Conservation (phyloP, 2,888 invertebrate species). For the Operophtera brumata region DNA sequence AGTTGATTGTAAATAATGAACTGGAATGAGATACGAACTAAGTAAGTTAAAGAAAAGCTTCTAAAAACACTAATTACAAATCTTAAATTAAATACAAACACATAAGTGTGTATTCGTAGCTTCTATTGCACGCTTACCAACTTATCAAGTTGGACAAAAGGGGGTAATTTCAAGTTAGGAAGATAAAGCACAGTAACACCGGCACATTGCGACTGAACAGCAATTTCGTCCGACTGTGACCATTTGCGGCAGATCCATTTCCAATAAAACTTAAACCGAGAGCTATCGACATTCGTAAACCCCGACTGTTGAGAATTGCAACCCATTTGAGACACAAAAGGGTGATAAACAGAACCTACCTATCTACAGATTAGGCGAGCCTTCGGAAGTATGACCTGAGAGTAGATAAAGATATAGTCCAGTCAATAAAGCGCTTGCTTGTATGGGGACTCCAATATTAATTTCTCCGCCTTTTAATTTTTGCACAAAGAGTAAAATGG, state of each 20-base stretch:
- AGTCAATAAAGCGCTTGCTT: too few species aligned
- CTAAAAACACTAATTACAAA: neutral
- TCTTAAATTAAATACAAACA: too few species aligned
- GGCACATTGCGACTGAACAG: conserved; percentile 12
- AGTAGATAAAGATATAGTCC: neutral
- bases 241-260: conserved; percentile 24
- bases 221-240: conserved; percentile 13
- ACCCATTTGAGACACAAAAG: conserved; percentile 17
- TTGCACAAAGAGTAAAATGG: too few species aligned
- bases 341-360: neutral
- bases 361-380: neutral
- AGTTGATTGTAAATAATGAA: too few species aligned
- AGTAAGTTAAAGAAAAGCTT: too few species aligned
- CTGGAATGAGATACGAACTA: too few species aligned
- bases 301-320: conserved; percentile 22
- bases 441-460: too few species aligned
- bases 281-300: conserved; percentile 23
- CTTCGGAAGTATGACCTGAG: neutral
- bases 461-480: too few species aligned
- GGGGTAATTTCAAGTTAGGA: neutral
- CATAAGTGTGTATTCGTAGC: too few species aligned
- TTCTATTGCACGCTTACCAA: neutral
- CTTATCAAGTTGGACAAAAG: neutral
- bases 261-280: conserved; percentile 24
- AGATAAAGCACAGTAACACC: neutral